Evolutionary conservation across 2,113 vertebrate genomes (phyloP).

Genomic region (Corythornis cristatus): DNA sequence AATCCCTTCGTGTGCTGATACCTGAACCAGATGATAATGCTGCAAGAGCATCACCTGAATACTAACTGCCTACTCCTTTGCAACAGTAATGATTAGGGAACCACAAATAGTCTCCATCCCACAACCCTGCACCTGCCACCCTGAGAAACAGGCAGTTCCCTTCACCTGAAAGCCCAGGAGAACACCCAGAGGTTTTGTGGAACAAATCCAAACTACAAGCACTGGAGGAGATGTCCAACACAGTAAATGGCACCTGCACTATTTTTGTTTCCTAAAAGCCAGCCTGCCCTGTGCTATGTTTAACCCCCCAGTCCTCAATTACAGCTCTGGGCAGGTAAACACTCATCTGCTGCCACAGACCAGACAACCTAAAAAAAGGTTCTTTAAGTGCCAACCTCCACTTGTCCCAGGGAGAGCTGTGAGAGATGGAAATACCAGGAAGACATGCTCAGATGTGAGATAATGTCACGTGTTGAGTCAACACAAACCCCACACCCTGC

Average conservation of each 20-base stretch:
- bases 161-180: background rate
- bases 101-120: background rate
- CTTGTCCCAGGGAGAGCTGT: rapidly evolving
- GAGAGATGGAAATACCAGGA: background rate
- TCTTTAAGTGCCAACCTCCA: background rate
- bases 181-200: background rate
- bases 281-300: background rate
- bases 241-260: background rate
- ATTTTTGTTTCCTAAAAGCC: background rate
- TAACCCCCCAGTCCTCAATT: background rate
- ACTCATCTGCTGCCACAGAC: background rate
- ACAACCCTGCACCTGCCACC: rapidly evolving
- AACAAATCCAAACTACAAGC: background rate
- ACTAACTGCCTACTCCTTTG: background rate
- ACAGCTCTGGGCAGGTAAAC: background rate
- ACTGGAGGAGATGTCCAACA: background rate
- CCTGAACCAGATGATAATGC: background rate
- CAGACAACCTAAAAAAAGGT: background rate
- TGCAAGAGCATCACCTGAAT: background rate
- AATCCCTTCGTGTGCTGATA: background rate
- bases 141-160: background rate
- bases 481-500: background rate
- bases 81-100: background rate
- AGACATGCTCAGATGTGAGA: background rate
- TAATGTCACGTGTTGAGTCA: rapidly evolving